Percentiles rank a stretch among this genome's conserved stretches.
These are phyloP conservation scores for Brachypterus glaber DNA, from an alignment of 2,888 invertebrate genomes.

Conservation along the genomic window DNA sequence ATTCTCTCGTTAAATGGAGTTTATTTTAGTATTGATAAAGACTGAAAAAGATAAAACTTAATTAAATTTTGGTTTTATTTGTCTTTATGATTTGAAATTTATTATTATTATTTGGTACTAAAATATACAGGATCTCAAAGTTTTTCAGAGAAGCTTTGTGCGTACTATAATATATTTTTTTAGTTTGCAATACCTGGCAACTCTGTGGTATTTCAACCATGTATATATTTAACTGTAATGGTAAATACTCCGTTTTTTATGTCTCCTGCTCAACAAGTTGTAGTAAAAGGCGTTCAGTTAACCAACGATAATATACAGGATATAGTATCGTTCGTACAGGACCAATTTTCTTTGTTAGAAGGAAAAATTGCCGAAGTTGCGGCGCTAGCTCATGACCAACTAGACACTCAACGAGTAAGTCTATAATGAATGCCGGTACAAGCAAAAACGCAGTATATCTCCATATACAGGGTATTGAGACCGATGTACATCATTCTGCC, in stretches of 20 bases:
- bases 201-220: conserved; percentile 50
- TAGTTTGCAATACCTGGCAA: conserved; percentile 64
- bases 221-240: conserved; percentile 64
- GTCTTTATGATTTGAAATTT: too few relatives aligned
- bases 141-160: too few relatives aligned
- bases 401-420: conserved; percentile 41
- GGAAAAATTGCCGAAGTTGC: conserved; percentile 50
- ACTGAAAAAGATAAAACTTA: too few relatives aligned
- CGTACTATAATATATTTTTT: too few relatives aligned
- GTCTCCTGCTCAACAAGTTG: conserved; percentile 60
- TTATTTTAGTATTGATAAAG: too few relatives aligned
- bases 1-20: too few relatives aligned
- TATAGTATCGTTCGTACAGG: conserved; percentile 48
- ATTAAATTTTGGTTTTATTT: too few relatives aligned
- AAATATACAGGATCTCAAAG: too few relatives aligned
- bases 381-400: conserved; percentile 46
- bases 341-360: conserved; percentile 51
- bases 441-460: background rate
- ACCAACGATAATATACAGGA: conserved; percentile 49
- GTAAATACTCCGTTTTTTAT: conserved; percentile 67
- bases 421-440: too few relatives aligned
- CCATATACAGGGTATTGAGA: too few relatives aligned
- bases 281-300: conserved; percentile 60
- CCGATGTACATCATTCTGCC: too few relatives aligned
- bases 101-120: too few relatives aligned